Evolutionary conservation across 2,888 invertebrate species (phyloP).

Genomic region (Odontothrips loti): DNA sequence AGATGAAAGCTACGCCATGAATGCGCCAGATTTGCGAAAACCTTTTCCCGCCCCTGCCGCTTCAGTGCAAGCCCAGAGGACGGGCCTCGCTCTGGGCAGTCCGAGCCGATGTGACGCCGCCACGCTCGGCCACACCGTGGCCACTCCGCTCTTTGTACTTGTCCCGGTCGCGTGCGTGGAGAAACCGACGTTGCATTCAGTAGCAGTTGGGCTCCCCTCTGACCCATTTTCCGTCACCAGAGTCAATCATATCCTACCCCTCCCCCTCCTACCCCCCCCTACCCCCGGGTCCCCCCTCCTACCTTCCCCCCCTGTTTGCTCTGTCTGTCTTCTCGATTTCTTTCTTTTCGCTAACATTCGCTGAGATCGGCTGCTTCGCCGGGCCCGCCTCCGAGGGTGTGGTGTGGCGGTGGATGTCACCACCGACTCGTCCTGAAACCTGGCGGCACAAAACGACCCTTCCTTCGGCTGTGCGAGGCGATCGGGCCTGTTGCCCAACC

Average conservation of each 20-base stretch:
- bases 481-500: neutral
- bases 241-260: neutral
- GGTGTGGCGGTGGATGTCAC: neutral
- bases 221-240: neutral
- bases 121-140: neutral
- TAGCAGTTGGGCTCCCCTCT: neutral
- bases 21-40: too few species aligned
- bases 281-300: neutral
- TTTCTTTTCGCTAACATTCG: too few species aligned
- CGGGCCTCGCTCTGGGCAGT: too few species aligned
- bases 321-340: too few species aligned
- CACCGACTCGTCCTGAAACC: neutral
- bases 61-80: too few species aligned
- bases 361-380: too few species aligned
- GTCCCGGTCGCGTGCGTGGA: constrained; percentile 6
- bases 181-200: neutral
- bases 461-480: neutral
- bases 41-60: too few species aligned
- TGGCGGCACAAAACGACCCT: neutral
- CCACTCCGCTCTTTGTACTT: neutral
- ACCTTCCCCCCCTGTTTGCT: too few species aligned
- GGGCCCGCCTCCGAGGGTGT: too few species aligned
- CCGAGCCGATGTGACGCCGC: neutral
- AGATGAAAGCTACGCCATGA: too few species aligned
- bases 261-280: neutral